These are phyloP conservation scores for Anoplius nigerrimus DNA, from an alignment of 2,888 invertebrate species.

Conservation along the genomic window DNA sequence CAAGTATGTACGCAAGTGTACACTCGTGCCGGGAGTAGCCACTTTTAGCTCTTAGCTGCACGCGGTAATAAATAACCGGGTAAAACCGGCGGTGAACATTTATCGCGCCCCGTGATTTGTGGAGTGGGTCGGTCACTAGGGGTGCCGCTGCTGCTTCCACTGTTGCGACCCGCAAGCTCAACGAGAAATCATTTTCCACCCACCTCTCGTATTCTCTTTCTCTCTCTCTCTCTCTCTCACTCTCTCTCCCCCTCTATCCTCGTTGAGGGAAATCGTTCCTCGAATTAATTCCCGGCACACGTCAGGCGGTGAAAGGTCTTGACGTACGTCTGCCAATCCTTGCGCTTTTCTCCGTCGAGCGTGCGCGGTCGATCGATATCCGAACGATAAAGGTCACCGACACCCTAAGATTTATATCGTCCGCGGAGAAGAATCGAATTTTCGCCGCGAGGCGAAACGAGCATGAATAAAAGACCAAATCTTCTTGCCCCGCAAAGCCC, in stretches of 20 bases:
- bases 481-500: too few species aligned
- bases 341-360: too few species aligned
- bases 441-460: too few species aligned
- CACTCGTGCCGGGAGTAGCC: slow-evolving; percentile 33
- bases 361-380: too few species aligned
- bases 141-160: slow-evolving; percentile 7
- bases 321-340: too few species aligned
- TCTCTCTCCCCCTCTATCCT: too few species aligned
- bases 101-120: slow-evolving; percentile 63
- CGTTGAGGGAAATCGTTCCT: too few species aligned
- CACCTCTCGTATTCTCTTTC: not conserved
- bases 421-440: too few species aligned
- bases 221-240: too few species aligned
- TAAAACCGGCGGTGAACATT: slow-evolving; percentile 60
- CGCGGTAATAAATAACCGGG: slow-evolving; percentile 60
- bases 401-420: slow-evolving; percentile 24
- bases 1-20: slow-evolving; percentile 16
- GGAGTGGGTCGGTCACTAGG: slow-evolving; percentile 36
- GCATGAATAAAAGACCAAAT: too few species aligned
- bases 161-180: not conserved
- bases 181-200: slow-evolving; percentile 39
- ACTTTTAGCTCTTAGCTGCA: slow-evolving; percentile 48
- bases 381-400: too few species aligned
- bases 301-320: too few species aligned
- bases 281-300: not conserved